phyloP scores from a whole-genome alignment of 2,888 invertebrate genomes.

The Ceratothoa steindachneri region DNA sequence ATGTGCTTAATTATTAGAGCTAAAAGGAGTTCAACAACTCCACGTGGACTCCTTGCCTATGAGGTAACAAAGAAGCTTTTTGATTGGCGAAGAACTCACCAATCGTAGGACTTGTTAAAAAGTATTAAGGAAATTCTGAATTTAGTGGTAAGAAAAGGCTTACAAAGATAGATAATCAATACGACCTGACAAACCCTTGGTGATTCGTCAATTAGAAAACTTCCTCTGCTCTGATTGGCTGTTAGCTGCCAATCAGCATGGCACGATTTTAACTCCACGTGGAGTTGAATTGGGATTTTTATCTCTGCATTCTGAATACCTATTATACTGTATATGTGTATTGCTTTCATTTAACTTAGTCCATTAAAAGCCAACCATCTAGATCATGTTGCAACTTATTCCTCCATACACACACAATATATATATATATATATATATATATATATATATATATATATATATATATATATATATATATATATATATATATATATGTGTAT shows the following conservation, averaged over 20 bases:
- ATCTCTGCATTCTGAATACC: too few relatives aligned
- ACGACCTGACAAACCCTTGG: background rate
- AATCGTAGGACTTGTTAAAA: background rate
- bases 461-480: too few relatives aligned
- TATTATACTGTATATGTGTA: too few relatives aligned
- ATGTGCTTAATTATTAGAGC: background rate
- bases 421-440: too few relatives aligned
- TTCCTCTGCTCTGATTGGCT: background rate
- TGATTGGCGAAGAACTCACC: background rate
- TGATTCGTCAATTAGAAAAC: background rate
- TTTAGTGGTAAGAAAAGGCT: background rate
- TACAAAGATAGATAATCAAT: background rate
- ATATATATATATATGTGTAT: too few relatives aligned
- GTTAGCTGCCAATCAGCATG: background rate
- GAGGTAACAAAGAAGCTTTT: background rate
- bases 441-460: too few relatives aligned
- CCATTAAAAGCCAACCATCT: too few relatives aligned
- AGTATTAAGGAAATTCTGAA: background rate
- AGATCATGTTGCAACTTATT: too few relatives aligned
- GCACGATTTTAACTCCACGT: background rate
- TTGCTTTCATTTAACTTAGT: too few relatives aligned
- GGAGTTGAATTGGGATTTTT: too few relatives aligned
- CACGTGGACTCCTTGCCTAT: background rate
- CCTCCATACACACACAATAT: too few relatives aligned
- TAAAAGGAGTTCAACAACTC: background rate